A percentile compares a stretch with the other conserved stretches of the same genome.
phyloP scores from a whole-genome alignment of 2,888 invertebrate species.

The Andrena fulva region DNA sequence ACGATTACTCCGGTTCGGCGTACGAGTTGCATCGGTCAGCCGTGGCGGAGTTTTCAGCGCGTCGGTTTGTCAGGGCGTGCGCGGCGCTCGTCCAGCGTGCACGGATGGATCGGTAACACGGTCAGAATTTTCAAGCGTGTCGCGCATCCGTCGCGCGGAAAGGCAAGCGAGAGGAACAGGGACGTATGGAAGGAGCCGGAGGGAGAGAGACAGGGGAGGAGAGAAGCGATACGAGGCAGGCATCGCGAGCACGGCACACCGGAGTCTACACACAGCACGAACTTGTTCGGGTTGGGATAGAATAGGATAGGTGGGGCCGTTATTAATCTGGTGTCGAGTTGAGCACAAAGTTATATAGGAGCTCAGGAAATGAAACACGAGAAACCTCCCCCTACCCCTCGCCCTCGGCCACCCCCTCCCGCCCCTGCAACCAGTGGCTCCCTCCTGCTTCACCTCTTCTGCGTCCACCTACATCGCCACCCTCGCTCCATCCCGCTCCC shows the following conservation, averaged over 20 bases:
- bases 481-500: constrained; percentile 44
- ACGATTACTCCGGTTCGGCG: constrained; percentile 74
- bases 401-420: constrained; percentile 52
- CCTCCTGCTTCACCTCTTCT: constrained; percentile 34
- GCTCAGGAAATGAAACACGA: constrained; percentile 85
- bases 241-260: constrained; percentile 63
- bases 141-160: constrained; percentile 64
- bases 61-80: constrained; percentile 71
- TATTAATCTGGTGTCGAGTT: constrained; percentile 85
- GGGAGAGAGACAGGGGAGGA: constrained; percentile 46
- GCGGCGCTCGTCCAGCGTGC: constrained; percentile 35
- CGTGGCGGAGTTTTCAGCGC: constrained; percentile 71
- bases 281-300: constrained; percentile 80
- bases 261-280: constrained; percentile 75
- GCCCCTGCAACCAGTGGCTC: constrained; percentile 33
- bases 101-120: constrained; percentile 73
- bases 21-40: constrained; percentile 73
- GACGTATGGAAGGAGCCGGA: not conserved
- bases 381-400: constrained; percentile 77
- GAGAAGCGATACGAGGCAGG: constrained; percentile 67
- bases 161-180: constrained; percentile 13
- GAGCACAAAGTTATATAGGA: constrained; percentile 85
- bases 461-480: constrained; percentile 57
- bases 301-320: constrained; percentile 83
- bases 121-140: constrained; percentile 74